Evolutionary conservation across 2,888 invertebrate species (phyloP).

Genomic region (Phlogophora meticulosa): DNA sequence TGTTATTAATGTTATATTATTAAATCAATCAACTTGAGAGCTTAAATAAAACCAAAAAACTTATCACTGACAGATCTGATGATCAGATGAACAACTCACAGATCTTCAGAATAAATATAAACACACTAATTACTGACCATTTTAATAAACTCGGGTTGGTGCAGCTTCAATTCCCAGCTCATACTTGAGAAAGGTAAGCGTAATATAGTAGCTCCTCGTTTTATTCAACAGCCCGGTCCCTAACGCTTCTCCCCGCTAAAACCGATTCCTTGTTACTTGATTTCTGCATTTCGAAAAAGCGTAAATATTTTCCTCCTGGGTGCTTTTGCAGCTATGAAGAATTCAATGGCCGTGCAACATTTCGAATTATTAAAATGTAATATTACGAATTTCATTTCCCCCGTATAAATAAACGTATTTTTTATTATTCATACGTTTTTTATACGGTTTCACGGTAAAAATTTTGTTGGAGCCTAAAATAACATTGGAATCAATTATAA

Average conservation of each 20-base stretch:
- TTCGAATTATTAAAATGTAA: slow-evolving; percentile 83
- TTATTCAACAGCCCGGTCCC: slow-evolving; percentile 86
- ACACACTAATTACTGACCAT: slow-evolving; percentile 54
- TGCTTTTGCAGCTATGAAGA: slow-evolving; percentile 85
- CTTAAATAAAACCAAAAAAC: too few species aligned
- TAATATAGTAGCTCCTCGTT: slow-evolving; percentile 83
- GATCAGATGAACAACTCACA: neutral
- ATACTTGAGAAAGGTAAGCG: slow-evolving; percentile 84
- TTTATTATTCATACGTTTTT: slow-evolving; percentile 60
- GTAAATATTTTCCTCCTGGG: slow-evolving; percentile 90
- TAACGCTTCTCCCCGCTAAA: slow-evolving; percentile 87
- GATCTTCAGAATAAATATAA: slow-evolving; percentile 39
- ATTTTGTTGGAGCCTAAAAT: slow-evolving; percentile 53
- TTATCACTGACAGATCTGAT: too few species aligned
- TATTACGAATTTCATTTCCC: slow-evolving; percentile 65
- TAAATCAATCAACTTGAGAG: too few species aligned
- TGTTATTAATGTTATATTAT: too few species aligned
- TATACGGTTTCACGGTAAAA: slow-evolving; percentile 35
- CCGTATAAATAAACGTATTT: slow-evolving; percentile 67
- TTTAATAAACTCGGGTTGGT: slow-evolving; percentile 68
- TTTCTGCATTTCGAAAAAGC: slow-evolving; percentile 90
- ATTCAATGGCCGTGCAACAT: slow-evolving; percentile 83
- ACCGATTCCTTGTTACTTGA: slow-evolving; percentile 91
- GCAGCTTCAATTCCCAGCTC: slow-evolving; percentile 77
- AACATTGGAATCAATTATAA: slow-evolving; percentile 50